These are phyloP conservation scores for Alcedo quadribrachys DNA, from an alignment of 2,797 vertebrate genomes.

Conservation along the genomic window DNA sequence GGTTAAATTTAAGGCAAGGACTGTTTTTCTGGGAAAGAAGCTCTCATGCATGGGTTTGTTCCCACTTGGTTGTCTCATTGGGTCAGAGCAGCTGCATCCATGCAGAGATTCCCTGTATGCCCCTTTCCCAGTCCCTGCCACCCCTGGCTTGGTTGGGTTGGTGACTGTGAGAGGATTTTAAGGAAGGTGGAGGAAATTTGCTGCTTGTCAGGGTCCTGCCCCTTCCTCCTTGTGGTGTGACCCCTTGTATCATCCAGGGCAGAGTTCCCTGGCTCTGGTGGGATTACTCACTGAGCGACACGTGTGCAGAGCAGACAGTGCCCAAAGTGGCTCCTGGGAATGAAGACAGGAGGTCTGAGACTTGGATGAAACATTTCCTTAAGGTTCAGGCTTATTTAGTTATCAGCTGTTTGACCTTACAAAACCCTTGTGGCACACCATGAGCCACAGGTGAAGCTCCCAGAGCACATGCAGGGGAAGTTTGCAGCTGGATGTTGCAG, in stretches of 20 bases:
- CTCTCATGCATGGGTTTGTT: neutral
- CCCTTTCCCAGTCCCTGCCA: neutral
- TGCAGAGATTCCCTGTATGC: neutral
- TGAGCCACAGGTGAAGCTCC: slow-evolving; percentile 15
- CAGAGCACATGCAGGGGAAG: neutral
- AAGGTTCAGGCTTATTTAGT: slow-evolving; percentile 29
- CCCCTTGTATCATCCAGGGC: neutral
- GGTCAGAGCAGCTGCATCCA: neutral
- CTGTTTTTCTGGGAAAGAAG: neutral
- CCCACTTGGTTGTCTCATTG: accelerated
- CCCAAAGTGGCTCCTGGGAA: neutral
- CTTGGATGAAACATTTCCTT: slow-evolving; percentile 40
- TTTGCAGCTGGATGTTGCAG: neutral
- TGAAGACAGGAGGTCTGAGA: neutral
- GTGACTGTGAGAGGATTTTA: neutral
- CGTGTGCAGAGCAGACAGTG: neutral
- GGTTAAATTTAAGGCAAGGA: neutral
- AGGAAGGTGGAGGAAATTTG: neutral
- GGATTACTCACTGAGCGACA: neutral
- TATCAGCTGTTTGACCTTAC: slow-evolving; percentile 37
- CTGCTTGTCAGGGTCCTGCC: neutral
- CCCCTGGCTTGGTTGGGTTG: neutral
- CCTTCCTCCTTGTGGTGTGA: neutral
- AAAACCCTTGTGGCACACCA: neutral
- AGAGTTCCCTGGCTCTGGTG: accelerated